Evolutionary conservation across 2,113 vertebrate species (phyloP).

Genomic region (Channa maculata): DNA sequence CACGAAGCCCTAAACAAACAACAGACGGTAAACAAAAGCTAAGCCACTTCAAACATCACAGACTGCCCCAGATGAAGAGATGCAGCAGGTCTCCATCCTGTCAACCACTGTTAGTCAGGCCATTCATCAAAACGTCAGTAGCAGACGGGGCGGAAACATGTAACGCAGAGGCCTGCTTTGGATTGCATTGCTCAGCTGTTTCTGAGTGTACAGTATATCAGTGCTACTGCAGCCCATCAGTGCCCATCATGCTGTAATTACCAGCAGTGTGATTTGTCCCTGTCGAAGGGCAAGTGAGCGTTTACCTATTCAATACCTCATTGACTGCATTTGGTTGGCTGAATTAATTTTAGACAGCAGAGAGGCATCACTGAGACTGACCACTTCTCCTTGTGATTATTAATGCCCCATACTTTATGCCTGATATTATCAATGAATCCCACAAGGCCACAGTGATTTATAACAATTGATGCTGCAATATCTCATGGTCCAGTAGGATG

Average conservation of each 20-base stretch:
- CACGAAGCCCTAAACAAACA: constrained; percentile 25
- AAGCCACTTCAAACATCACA: constrained; percentile 36
- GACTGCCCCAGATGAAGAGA: constrained; percentile 36
- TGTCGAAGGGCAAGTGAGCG: constrained; percentile 34
- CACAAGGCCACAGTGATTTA: neutral
- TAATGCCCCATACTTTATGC: constrained; percentile 19
- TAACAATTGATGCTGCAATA: neutral
- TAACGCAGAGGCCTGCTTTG: neutral
- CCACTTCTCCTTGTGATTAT: constrained; percentile 6
- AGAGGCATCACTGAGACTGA: constrained; percentile 20
- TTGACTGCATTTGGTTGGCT: constrained; percentile 20
- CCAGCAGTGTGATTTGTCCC: constrained; percentile 27
- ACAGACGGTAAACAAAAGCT: constrained; percentile 45
- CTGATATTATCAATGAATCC: constrained; percentile 22
- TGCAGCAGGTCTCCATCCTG: constrained; percentile 42
- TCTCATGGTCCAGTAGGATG: neutral
- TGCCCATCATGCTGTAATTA: constrained; percentile 22
- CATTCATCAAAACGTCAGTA: constrained; percentile 57
- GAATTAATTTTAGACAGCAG: constrained; percentile 40
- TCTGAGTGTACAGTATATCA: constrained; percentile 20
- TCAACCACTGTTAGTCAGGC: constrained; percentile 38
- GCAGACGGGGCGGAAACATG: constrained; percentile 10
- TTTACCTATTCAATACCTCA: constrained; percentile 47
- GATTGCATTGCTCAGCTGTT: neutral
- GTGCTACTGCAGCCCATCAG: neutral